Base-by-base conservation (phyloP, 2,797 vertebrate species). In the Channa striata region DNA sequence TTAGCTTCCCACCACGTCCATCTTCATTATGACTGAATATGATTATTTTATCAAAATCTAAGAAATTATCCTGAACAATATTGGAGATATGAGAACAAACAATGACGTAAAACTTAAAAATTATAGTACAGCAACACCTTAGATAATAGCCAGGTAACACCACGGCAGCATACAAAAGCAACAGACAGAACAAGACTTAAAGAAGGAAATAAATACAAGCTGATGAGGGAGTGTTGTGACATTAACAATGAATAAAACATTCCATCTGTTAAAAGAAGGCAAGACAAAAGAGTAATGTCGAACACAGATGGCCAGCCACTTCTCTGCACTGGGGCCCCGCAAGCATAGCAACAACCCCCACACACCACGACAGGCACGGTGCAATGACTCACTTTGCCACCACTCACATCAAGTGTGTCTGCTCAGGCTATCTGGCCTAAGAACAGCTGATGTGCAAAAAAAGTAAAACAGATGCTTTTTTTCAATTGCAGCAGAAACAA, bases 341-440 rank as follows among this genome's bases (percentile, higher is more conserved):
- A 95, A 96, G 94, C 96, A 97, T 93, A 69, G 87, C 81, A 76
- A 87, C 82, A 82, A 82, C 74, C 80, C 85, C 82, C 80, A 86
- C 78, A 88, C 80, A 85, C 79, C 78, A 89, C 67, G 72, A 91
- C 95, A 96, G 95, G 95, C 95, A 96, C 95, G 95, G 96, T 97
- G 97, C 95, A 95, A 96, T 95, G 96, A 98, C 96, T 99, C 97
- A 99, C 96, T 98, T 96, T 96, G 96, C 95, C 95, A 98, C 95
- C 97, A 98, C 96, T 99, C 97, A 99, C 97, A 99, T 99, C 96
- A 98, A 97, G 97, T 98, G 96, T 97, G 97, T 98, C 98, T 99
- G 98, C 96, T 98, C 97, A 98, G 97, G 96, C 96, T 99, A 97
- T 96, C 96, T 96, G 96, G 97, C 96, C 97, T 97, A 97, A 98